Base-by-base conservation (phyloP, 2,113 vertebrate genomes). In the Hucho hucho region DNA sequence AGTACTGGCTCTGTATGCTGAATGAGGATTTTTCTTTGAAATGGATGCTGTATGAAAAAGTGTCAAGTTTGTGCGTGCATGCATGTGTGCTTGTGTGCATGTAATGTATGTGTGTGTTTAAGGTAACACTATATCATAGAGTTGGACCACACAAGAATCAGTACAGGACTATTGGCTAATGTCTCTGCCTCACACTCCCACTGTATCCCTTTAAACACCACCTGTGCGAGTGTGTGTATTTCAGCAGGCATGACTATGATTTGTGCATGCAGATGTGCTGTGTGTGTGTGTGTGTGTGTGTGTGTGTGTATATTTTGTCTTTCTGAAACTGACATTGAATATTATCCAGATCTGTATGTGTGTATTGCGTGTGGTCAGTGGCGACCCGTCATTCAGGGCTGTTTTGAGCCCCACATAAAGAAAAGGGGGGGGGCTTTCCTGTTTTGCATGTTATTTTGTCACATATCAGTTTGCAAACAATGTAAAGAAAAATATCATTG, bases 261-360 rank as follows among this genome's bases (percentile, higher is more conserved):
- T 12, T 37, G 37, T 37, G 37, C 37, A 66, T 49, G 61, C 9
- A 63, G 28, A 7, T 22, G 53, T 68, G 53, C 32, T 43, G 81
- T 79, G 67, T 61, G 53, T 46, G 72, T 79, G 74, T 73, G 63
- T 73, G 75, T 64, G 70, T 82, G 76, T 86, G 79, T 73, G 82
- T 72, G 69, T 66, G 43, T 47, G 49, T 64, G 63, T 73, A 82
- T 78, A 85, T 82, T 78, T 71, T 84, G 84, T 82, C 79, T 85
- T 78, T 80, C 71, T 84, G 53, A 84, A 80, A 85, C 77, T 64
- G 65, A 72, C 72, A 67, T 61, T 80, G 90, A 90, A 88, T 89
- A 78, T 73, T 79, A 76, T 90, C 88, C 88, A 91, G 87, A 89
- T 83, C 79, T 87, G 43, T 65, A 29, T 68, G 87, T 82, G 78